These are phyloP conservation scores for Dasysyrphus albostriatus DNA, from an alignment of 2,888 invertebrate species.

Conservation along the genomic window DNA sequence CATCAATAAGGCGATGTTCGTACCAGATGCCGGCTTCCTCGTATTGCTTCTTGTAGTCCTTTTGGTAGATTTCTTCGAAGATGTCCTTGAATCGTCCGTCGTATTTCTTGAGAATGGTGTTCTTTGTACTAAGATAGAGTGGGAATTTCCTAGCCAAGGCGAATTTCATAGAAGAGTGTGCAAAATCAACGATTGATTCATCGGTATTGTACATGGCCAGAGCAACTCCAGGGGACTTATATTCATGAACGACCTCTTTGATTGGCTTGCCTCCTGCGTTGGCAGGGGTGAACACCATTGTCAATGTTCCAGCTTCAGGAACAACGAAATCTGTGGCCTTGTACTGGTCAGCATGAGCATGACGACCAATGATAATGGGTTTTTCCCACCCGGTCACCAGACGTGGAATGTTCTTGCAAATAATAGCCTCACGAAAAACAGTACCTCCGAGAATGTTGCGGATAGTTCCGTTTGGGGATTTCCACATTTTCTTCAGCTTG, in stretches of 20 bases:
- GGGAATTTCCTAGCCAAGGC: conserved; percentile 94
- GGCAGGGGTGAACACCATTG: conserved; percentile 91
- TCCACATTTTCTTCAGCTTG: conserved; percentile 95
- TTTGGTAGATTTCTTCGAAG: conserved; percentile 97
- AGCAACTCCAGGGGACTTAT: conserved; percentile 94
- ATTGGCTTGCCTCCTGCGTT: conserved; percentile 86
- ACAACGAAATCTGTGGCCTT: conserved; percentile 98
- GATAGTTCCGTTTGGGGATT: conserved; percentile 94
- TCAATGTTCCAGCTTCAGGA: conserved; percentile 94
- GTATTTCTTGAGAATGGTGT: conserved; percentile 97
- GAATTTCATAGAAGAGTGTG: conserved; percentile 96
- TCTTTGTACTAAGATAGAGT: conserved; percentile 97
- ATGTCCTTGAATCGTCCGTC: conserved; percentile 99
- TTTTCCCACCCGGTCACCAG: conserved; percentile 97
- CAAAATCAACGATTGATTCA: conserved; percentile 96
- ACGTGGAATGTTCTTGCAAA: conserved; percentile 97
- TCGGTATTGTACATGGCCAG: conserved; percentile 99
- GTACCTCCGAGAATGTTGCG: conserved; percentile 92
- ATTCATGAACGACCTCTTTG: conserved; percentile 92
- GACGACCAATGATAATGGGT: conserved; percentile 99
- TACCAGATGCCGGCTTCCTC: conserved; percentile 97
- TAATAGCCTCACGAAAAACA: conserved; percentile 93
- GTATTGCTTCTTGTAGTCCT: conserved; percentile 92
- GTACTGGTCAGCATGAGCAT: conserved; percentile 99
- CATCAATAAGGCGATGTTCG: conserved; percentile 98